A percentile compares a stretch with the other conserved stretches of the same genome.
Evolutionary conservation across 2,888 invertebrate genomes (phyloP).

Genomic region (Cerastoderma edule): DNA sequence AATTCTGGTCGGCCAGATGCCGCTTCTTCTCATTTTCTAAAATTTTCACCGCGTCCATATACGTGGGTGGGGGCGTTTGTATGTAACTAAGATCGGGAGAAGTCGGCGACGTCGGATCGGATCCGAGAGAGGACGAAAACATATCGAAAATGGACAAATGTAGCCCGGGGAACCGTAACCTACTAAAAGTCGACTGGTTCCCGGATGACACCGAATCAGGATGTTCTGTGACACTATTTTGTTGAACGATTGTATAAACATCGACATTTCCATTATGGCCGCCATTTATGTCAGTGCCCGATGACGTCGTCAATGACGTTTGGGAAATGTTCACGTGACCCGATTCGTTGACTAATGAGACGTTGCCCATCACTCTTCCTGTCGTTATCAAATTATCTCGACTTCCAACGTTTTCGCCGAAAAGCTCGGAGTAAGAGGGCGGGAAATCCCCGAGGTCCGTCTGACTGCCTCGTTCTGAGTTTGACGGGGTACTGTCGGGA

Average conservation of each 20-base stretch:
- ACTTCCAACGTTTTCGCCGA: conserved; percentile 32
- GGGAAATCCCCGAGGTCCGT: conserved; percentile 39
- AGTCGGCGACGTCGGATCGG: conserved; percentile 8
- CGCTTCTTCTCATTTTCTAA: conserved; percentile 23
- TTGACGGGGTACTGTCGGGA: conserved; percentile 11
- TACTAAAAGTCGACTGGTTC: conserved; percentile 14
- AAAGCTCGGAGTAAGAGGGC: conserved; percentile 51
- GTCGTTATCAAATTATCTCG: conserved; percentile 12
- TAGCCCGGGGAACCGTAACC: conserved; percentile 45
- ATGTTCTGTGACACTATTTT: conserved; percentile 7
- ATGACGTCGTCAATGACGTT: background rate
- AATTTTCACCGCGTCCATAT: conserved; percentile 45
- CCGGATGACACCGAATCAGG: conserved; percentile 8
- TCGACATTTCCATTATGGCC: background rate
- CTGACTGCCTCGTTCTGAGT: conserved; percentile 28
- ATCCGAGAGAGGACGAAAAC: conserved; percentile 22
- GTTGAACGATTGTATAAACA: conserved; percentile 13
- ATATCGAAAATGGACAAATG: conserved; percentile 55
- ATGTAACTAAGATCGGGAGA: conserved; percentile 42
- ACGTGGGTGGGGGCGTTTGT: conserved; percentile 53
- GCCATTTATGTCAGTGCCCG: background rate
- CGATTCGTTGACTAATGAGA: conserved; percentile 14
- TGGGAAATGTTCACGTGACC: background rate
- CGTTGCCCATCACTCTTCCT: background rate
- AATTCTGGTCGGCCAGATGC: background rate